These are phyloP conservation scores for Xanthia togata DNA, from an alignment of 2,888 invertebrate genomes.

Conservation along the genomic window DNA sequence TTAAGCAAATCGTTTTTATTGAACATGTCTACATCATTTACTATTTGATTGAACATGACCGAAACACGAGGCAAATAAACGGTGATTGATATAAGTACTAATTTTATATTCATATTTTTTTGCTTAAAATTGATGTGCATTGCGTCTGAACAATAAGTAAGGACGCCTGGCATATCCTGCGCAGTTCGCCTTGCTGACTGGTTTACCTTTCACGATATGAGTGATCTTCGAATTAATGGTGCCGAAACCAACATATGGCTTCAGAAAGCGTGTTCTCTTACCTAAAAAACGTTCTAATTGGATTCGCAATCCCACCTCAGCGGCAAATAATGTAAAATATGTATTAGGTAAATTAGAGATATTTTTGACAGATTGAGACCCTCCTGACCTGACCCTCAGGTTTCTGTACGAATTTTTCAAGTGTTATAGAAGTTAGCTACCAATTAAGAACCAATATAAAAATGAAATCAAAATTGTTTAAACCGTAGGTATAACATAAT, in stretches of 20 bases:
- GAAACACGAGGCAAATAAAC: slow-evolving; percentile 2
- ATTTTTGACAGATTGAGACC: background rate
- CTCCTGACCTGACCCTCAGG: background rate
- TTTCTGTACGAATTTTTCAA: background rate
- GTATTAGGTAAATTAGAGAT: background rate
- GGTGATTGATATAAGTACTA: background rate
- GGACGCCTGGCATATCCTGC: background rate
- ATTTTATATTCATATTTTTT: background rate
- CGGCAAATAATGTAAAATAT: background rate
- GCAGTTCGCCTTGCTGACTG: background rate
- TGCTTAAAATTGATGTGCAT: background rate
- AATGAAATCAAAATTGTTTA: background rate
- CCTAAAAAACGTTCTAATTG: background rate
- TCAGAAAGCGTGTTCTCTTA: background rate
- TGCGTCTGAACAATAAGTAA: background rate
- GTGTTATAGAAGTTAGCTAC: too few relatives aligned
- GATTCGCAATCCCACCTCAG: background rate
- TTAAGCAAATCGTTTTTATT: slow-evolving; percentile 34
- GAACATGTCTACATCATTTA: slow-evolving; percentile 33
- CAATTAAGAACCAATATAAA: too few relatives aligned
- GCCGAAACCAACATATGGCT: background rate
- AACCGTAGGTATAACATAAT: background rate
- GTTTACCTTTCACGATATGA: background rate
- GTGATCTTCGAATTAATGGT: background rate
- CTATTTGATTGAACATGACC: slow-evolving; percentile 38